These are phyloP conservation scores for Acleris emargana DNA, from an alignment of 2,888 invertebrate species.

Conservation along the genomic window DNA sequence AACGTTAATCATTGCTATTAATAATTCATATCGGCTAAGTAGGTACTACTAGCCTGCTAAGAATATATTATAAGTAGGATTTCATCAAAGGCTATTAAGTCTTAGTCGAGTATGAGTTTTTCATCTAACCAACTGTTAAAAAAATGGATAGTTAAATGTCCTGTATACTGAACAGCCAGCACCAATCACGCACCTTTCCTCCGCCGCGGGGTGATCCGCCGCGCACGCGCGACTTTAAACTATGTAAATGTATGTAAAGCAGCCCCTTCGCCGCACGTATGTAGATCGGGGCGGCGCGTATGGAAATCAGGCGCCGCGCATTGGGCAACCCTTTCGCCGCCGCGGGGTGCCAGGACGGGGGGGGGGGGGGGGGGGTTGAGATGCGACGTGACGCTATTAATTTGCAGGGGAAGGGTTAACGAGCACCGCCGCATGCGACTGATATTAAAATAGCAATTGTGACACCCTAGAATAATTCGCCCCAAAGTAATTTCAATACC, in stretches of 20 bases:
- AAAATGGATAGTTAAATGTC: too few relatives aligned
- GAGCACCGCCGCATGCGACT: conserved; percentile 21
- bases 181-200: not conserved
- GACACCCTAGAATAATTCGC: not conserved
- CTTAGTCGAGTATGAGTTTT: too few relatives aligned
- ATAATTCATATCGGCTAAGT: too few relatives aligned
- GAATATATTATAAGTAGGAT: too few relatives aligned
- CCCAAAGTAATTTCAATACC: not conserved
- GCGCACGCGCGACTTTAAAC: conserved; percentile 33
- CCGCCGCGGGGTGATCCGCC: not conserved
- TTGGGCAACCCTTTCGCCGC: conserved; percentile 27
- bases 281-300: conserved; percentile 24
- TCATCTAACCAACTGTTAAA: too few relatives aligned
- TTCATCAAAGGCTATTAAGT: too few relatives aligned
- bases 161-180: not conserved
- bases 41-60: too few relatives aligned
- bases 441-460: conserved; percentile 20
- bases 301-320: conserved; percentile 28
- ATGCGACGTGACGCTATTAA: conserved; percentile 26
- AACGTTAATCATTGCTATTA: too few relatives aligned
- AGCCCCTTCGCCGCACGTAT: conserved; percentile 22
- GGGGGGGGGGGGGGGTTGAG: conserved; percentile 30
- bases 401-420: conserved; percentile 22
- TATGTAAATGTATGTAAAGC: conserved; percentile 36
- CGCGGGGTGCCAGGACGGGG: conserved; percentile 14